phyloP scores from a whole-genome alignment of 1,140 invertebrate genomes.

The Lutraria rhynchaena region DNA sequence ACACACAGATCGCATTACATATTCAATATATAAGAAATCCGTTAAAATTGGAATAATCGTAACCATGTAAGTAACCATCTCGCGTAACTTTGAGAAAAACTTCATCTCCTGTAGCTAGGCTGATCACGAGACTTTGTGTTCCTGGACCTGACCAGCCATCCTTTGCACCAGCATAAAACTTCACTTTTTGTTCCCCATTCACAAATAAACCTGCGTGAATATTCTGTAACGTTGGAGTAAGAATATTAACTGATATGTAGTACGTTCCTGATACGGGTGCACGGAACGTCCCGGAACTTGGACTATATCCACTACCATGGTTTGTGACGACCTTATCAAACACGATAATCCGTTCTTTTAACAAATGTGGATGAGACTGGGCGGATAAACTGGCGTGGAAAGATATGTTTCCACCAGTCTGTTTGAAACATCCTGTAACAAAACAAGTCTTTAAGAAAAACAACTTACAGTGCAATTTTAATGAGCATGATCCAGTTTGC shows the following conservation, averaged over 20 bases:
- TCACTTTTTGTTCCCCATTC: background rate
- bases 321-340: background rate
- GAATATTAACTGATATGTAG: background rate
- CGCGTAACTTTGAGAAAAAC: background rate
- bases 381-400: background rate
- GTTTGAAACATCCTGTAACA: no score
- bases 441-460: no score
- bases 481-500: no score
- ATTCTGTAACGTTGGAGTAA: background rate
- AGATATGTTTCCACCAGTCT: background rate
- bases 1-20: no score
- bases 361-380: background rate
- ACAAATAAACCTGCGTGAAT: background rate
- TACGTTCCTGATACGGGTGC: background rate
- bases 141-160: background rate
- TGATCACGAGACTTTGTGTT: background rate
- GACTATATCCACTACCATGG: background rate
- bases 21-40: conserved; percentile 12
- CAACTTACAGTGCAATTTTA: no score
- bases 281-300: background rate
- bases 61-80: background rate
- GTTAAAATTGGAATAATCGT: background rate
- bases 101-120: conserved; percentile 9
- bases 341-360: background rate
- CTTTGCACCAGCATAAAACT: background rate